phyloP scores from a whole-genome alignment of 1,140 invertebrate genomes.

The Meloidogyne chitwoodi region DNA sequence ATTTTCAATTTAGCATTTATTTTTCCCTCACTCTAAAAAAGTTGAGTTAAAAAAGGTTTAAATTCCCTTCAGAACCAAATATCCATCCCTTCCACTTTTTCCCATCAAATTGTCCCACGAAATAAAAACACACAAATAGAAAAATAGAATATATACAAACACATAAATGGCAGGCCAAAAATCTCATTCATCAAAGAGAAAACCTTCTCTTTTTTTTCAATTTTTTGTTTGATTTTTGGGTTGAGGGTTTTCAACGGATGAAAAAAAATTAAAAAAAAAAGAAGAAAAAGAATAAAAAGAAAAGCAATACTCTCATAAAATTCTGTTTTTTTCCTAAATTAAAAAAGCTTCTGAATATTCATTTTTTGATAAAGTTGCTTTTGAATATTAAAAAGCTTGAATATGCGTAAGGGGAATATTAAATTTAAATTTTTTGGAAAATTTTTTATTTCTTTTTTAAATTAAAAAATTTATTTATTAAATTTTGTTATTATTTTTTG shows the following conservation, averaged over 20 bases:
- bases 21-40: not conserved
- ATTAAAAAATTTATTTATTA: too few relatives aligned
- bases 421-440: not conserved
- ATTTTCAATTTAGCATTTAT: too few relatives aligned
- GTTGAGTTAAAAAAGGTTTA: not conserved
- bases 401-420: not conserved
- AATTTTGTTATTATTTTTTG: too few relatives aligned
- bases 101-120: not conserved
- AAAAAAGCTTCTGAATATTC: not conserved
- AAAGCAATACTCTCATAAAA: not conserved
- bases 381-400: not conserved
- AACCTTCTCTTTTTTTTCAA: not conserved
- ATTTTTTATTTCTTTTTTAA: too few relatives aligned
- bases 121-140: not conserved
- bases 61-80: not conserved
- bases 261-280: not conserved
- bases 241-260: not conserved
- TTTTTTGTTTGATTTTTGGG: not conserved
- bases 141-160: not conserved
- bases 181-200: not conserved
- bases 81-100: not conserved
- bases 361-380: not conserved
- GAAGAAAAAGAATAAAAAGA: not conserved
- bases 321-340: not conserved
- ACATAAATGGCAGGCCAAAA: not conserved